These are phyloP conservation scores for Stichopus horrens DNA, from an alignment of 53 echinoderm and acorn worm genomes.

Conservation along the genomic window DNA sequence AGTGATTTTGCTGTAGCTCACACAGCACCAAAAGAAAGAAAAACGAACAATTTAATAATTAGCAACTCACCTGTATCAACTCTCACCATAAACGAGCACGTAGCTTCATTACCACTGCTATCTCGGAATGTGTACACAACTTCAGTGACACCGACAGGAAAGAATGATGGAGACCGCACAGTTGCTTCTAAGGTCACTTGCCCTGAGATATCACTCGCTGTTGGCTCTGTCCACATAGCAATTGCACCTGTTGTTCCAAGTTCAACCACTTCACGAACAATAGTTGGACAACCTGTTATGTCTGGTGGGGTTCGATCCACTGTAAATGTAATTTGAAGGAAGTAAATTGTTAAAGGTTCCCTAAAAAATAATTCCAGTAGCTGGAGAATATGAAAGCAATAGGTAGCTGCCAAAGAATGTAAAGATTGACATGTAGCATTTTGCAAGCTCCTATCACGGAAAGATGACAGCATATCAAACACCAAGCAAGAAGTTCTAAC, in stretches of 20 bases:
- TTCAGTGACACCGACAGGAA: slow-evolving; percentile 44
- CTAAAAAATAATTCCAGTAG: too few species aligned
- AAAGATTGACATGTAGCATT: too few species aligned
- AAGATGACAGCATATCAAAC: too few species aligned
- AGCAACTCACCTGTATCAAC: not conserved
- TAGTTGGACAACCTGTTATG: not conserved
- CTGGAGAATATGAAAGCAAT: too few species aligned
- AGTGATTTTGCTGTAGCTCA: too few species aligned
- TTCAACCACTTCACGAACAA: slow-evolving; percentile 34
- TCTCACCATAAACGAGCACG: not conserved
- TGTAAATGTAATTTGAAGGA: not conserved
- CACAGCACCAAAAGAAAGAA: too few species aligned
- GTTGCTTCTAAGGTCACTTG: not conserved
- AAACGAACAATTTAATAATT: not conserved
- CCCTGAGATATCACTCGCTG: slow-evolving; percentile 77
- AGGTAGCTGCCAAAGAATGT: too few species aligned
- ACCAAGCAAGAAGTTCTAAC: too few species aligned
- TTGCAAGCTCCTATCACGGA: too few species aligned
- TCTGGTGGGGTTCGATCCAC: slow-evolving; percentile 37
- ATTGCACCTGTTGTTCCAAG: slow-evolving; percentile 14
- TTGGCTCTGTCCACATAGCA: slow-evolving; percentile 59
- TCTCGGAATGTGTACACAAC: slow-evolving; percentile 64
- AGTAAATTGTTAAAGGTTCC: too few species aligned
- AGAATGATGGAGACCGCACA: not conserved
- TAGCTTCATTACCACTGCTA: slow-evolving; percentile 38